Evolutionary conservation across 2,888 invertebrate genomes (phyloP), one percentile per base, ranked within the genome.

Genomic region (Drosophila sordidula): DNA sequence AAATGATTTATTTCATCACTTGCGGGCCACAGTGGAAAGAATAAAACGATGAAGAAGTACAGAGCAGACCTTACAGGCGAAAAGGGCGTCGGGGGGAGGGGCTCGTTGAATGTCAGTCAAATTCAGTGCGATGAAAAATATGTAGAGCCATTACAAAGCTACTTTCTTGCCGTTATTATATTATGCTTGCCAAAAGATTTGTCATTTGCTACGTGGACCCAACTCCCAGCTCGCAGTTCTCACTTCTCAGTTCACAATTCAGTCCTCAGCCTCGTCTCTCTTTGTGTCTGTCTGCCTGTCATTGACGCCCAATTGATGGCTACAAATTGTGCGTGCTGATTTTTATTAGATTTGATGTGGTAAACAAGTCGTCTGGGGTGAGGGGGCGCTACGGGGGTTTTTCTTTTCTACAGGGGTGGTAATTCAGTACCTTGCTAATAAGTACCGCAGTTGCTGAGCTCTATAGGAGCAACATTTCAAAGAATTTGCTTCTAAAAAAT

Each of bases 1-100:
- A 80, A 89, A 90, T 90, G 90, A 91, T 90, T 91, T 89, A 90
- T 90, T 85, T 90, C 90, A 87, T 90, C 90, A 86, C 89, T 89
- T 87, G 74, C 61, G 64, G 6, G 46, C 25, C 41, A 38, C 45
- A 22, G n/a, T 14, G 18, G 25, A 36, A 65, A 34, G 26, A 39
- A 70, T n/a, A 39, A 29, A 26, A 34, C 6, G 12, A 38, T 58
- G 41, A 47, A 34, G 49, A 38, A 29, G 42, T 11, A 36, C 62
- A 39, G 56, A 54, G 44, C 36, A 49, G 52, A 36, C 14, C 42
- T 25, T 36, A 38, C 26, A 26, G 32, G 14, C 25, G 12, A 6
- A 26, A 12, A 22, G n/a, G 11, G 38, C 14, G 16, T 25, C 34
- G n/a, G 29, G 8, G 34, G 4, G 8, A 11, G 18, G 9, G 42